These are phyloP conservation scores for Sinodicranocentrus sp. DNA, from an alignment of 2,888 invertebrate genomes.

Conservation along the genomic window DNA sequence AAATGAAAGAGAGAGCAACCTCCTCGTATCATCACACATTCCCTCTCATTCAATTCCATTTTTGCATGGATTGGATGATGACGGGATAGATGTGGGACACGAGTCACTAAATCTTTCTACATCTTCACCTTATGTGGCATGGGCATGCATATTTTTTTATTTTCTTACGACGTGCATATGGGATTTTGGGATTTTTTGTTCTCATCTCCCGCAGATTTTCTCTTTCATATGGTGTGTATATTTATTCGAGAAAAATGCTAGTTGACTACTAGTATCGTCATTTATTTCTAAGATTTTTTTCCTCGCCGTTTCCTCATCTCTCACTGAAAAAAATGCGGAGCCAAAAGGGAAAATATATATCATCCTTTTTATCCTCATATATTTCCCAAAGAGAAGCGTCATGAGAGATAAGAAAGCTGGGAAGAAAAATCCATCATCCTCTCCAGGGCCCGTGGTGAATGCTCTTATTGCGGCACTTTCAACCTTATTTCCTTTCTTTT, in stretches of 20 bases:
- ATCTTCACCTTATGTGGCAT: not conserved
- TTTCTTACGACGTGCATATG: too few species aligned
- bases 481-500: conserved; percentile 16
- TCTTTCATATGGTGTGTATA: too few species aligned
- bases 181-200: too few species aligned
- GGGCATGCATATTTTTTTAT: too few species aligned
- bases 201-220: too few species aligned
- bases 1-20: too few species aligned
- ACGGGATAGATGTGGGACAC: not conserved
- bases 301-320: too few species aligned
- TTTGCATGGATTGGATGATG: not conserved
- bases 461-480: not conserved
- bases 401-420: not conserved
- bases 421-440: conserved; percentile 15
- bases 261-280: too few species aligned
- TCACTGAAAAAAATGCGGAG: too few species aligned
- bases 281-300: too few species aligned
- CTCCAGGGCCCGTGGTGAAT: not conserved
- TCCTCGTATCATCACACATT: too few species aligned
- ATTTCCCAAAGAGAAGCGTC: not conserved
- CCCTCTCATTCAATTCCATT: conserved; percentile 21
- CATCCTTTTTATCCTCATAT: not conserved
- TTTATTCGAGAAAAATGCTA: too few species aligned
- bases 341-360: not conserved
- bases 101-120: not conserved